Conservation (phyloP, 2,797 vertebrate genomes). For the Aulostomus chinensis region DNA sequence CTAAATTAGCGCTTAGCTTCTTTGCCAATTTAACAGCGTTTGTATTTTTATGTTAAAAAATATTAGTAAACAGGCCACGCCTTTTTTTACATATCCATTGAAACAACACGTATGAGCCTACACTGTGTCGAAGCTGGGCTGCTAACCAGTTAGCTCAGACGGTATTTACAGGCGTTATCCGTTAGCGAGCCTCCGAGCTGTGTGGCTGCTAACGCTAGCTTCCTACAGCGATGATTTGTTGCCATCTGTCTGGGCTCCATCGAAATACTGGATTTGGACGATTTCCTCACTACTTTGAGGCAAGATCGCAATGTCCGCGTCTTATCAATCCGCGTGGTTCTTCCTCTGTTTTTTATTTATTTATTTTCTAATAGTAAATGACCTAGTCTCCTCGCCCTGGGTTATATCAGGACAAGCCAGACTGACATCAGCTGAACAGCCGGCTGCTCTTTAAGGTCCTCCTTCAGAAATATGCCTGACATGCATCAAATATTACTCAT, state of each 20-base stretch:
- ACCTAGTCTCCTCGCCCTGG: accelerated
- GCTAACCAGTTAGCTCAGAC: not conserved
- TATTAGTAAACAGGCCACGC: not conserved
- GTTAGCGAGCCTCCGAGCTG: slow-evolving; percentile 32
- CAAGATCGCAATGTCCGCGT: not conserved
- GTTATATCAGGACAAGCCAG: not conserved
- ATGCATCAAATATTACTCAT: not conserved
- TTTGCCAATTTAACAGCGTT: slow-evolving; percentile 6
- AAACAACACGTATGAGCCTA: not conserved
- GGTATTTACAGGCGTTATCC: not conserved
- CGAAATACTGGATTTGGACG: not conserved
- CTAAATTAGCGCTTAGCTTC: slow-evolving; percentile 4
- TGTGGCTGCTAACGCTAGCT: slow-evolving; percentile 34
- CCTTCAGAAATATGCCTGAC: slow-evolving; percentile 10
- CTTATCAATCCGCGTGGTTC: too few relatives aligned
- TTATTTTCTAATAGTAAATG: not conserved
- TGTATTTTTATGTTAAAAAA: too few relatives aligned
- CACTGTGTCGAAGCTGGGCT: accelerated
- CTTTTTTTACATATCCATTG: too few relatives aligned
- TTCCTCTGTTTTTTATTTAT: too few relatives aligned
- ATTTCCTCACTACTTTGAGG: not conserved
- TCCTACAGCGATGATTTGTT: slow-evolving; percentile 30
- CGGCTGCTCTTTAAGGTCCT: slow-evolving; percentile 16
- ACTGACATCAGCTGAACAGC: slow-evolving; percentile 27
- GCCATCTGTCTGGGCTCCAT: slow-evolving; percentile 30